phyloP scores from a whole-genome alignment of 2,888 invertebrate genomes.

The Spodoptera littoralis region DNA sequence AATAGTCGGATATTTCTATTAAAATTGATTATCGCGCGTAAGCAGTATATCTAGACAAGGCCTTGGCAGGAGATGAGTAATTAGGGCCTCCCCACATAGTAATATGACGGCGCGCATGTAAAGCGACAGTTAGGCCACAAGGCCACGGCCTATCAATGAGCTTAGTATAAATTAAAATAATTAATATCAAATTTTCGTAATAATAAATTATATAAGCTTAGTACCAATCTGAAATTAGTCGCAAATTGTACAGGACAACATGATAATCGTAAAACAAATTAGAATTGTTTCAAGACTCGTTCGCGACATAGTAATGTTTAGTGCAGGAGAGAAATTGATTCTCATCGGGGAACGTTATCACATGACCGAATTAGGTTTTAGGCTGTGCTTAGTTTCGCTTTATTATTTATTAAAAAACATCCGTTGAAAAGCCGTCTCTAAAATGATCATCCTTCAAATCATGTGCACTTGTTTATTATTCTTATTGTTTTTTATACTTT shows the following conservation, averaged over 20 bases:
- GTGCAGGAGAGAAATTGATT: slow-evolving; percentile 18
- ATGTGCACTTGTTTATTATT: slow-evolving; percentile 27
- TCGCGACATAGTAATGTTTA: slow-evolving; percentile 14
- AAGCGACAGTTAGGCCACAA: slow-evolving; percentile 28
- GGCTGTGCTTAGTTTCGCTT: slow-evolving; percentile 54
- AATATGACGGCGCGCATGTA: slow-evolving; percentile 11
- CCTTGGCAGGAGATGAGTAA: slow-evolving; percentile 45
- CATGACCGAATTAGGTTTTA: slow-evolving; percentile 46
- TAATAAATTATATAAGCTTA: slow-evolving; percentile 44
- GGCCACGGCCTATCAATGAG: slow-evolving; percentile 56
- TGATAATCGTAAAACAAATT: slow-evolving; percentile 38
- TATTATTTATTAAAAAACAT: slow-evolving; percentile 31
- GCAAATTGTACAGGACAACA: slow-evolving; percentile 43
- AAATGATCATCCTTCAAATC: slow-evolving; percentile 18
- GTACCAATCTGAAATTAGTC: slow-evolving; percentile 55
- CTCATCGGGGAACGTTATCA: slow-evolving; percentile 29
- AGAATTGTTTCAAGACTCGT: slow-evolving; percentile 24
- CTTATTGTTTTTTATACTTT: slow-evolving; percentile 56
- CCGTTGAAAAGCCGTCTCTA: slow-evolving; percentile 14
- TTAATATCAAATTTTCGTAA: slow-evolving; percentile 50
- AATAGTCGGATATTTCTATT: slow-evolving; percentile 10
- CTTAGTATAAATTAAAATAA: slow-evolving; percentile 55
- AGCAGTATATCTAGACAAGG: slow-evolving; percentile 51
- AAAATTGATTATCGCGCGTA: slow-evolving; percentile 23
- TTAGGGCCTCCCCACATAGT: slow-evolving; percentile 27